Evolutionary conservation across 1,140 invertebrate genomes (phyloP).

Genomic region (Archivesica marissinica): DNA sequence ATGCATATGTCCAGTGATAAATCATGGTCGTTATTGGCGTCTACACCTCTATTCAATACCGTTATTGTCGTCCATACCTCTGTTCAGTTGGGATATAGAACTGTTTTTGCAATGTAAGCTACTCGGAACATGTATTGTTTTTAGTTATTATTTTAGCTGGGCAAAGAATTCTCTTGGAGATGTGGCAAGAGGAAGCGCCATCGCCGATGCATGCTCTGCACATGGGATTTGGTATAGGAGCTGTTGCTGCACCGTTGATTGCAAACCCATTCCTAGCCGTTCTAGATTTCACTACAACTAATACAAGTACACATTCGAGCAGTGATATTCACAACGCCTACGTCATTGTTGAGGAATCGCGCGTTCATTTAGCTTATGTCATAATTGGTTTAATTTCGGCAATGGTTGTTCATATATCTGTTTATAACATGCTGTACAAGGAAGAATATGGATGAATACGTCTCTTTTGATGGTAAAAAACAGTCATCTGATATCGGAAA

Average conservation of each 20-base stretch:
- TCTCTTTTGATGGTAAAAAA: not conserved
- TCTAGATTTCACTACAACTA: not conserved
- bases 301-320: not conserved
- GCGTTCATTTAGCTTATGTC: constrained; percentile 61
- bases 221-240: constrained; percentile 70
- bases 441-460: not conserved
- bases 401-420: constrained; percentile 49
- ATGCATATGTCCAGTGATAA: no score
- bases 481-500: no score
- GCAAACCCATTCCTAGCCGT: constrained; percentile 63
- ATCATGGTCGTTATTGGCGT: no score
- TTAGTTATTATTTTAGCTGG: constrained; percentile 67
- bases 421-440: not conserved
- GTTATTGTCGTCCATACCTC: no score
- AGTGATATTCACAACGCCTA: not conserved
- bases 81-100: no score
- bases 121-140: no score
- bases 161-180: constrained; percentile 55
- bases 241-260: constrained; percentile 62
- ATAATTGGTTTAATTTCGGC: constrained; percentile 47
- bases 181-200: constrained; percentile 63
- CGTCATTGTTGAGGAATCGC: constrained; percentile 39
- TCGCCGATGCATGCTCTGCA: constrained; percentile 67
- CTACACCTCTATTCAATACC: no score
- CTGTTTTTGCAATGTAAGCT: no score